phyloP scores from a whole-genome alignment of 92 coral and sea anemone genomes.

The Pocillopora meandrina region DNA sequence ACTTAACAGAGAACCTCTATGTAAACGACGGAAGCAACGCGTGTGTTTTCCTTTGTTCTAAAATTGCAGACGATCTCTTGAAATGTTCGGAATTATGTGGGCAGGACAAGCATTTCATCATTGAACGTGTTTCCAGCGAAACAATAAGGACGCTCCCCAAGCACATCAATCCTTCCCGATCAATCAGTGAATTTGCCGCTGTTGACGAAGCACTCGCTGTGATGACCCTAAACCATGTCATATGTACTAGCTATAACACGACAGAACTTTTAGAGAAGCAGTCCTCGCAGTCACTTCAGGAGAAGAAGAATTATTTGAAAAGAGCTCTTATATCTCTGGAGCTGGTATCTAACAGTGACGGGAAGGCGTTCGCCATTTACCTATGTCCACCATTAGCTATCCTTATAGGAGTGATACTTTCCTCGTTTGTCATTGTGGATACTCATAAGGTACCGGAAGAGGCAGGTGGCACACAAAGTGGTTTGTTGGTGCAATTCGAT shows the following conservation, averaged over 20 bases:
- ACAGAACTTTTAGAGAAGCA: constrained; percentile 28
- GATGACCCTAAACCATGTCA: constrained; percentile 11
- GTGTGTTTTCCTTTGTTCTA: constrained; percentile 42
- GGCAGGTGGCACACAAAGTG: constrained; percentile 44
- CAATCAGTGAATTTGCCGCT: not conserved
- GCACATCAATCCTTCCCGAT: constrained; percentile 21
- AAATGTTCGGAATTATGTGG: not conserved
- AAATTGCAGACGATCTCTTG: constrained; percentile 28
- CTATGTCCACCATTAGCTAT: constrained; percentile 49
- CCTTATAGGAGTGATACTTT: constrained; percentile 28
- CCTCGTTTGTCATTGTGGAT: constrained; percentile 36
- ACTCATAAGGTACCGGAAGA: constrained; percentile 47
- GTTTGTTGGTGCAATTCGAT: constrained; percentile 31
- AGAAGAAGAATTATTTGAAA: constrained; percentile 20
- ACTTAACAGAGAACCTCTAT: not conserved
- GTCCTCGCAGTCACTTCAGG: constrained; percentile 17
- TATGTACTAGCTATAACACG: not conserved
- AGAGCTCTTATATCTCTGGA: constrained; percentile 26
- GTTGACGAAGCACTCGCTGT: constrained; percentile 20
- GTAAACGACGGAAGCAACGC: constrained; percentile 49
- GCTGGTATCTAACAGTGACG: constrained; percentile 1
- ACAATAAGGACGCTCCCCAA: constrained; percentile 21
- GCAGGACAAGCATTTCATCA: not conserved
- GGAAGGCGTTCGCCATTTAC: constrained; percentile 35
- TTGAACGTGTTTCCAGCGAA: constrained; percentile 11